Evolutionary conservation across 2,888 invertebrate genomes (phyloP).

Genomic region (Drosophila kanekoi): DNA sequence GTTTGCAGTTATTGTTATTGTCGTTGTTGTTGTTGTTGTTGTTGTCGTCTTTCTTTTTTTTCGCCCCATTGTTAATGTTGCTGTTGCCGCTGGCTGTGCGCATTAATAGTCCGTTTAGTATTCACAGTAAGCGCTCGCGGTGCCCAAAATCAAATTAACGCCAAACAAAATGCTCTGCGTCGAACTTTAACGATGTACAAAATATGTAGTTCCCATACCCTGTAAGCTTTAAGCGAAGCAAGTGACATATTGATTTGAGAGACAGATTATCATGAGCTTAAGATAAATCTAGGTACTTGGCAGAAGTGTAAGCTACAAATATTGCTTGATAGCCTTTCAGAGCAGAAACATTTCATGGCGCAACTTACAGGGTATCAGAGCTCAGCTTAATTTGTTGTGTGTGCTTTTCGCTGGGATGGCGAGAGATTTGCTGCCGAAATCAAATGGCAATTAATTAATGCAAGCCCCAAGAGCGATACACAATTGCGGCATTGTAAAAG

Average conservation of each 20-base stretch:
- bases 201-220: conserved; percentile 47
- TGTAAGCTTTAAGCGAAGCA: not conserved
- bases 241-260: conserved; percentile 3
- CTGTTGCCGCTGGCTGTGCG: conserved; percentile 28
- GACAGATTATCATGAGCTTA: not conserved
- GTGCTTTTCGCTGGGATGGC: too few relatives aligned
- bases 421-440: conserved; percentile 21
- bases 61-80: conserved; percentile 23
- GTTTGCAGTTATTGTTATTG: conserved; percentile 33
- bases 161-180: conserved; percentile 46
- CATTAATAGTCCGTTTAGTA: conserved; percentile 71
- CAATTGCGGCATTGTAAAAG: not conserved
- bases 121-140: conserved; percentile 65
- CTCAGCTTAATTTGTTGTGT: too few relatives aligned
- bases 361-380: not conserved
- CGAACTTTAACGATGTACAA: conserved; percentile 61
- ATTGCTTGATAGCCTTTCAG: too few relatives aligned
- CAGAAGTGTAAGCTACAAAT: too few relatives aligned
- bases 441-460: conserved; percentile 59
- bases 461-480: conserved; percentile 6
- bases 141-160: conserved; percentile 52
- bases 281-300: too few relatives aligned
- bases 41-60: conserved; percentile 4
- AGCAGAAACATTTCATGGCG: too few relatives aligned
- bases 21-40: conserved; percentile 20